Base-by-base conservation (phyloP, 1,140 invertebrate species). In the Zaprionus vittiger region DNA sequence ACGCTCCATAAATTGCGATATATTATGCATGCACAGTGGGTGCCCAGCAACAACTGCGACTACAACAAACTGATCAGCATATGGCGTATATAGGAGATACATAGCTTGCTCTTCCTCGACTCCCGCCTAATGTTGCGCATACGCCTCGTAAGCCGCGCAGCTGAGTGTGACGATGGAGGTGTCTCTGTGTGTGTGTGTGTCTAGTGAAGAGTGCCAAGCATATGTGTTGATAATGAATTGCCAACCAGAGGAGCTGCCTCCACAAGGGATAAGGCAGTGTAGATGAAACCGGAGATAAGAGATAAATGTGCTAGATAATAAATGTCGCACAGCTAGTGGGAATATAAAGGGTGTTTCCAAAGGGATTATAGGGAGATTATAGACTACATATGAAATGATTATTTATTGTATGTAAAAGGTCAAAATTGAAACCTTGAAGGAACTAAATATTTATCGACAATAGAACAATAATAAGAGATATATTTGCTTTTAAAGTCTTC, bases 1-100 rank as follows among this genome's bases (percentile, higher is more conserved):
- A 77, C 47, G 56, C 47, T 73, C 62, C 69, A 65, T 77, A 66
- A 72, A 66, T 37, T 47, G 37, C 28, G 57, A 41, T 67, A 62
- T 26, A 77, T 76, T 76, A 76, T 76, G 73, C 73, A 76, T 76
- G 73, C 68, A 44, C 73, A 63, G 38, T n/a, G 47, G 47, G 47
- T 20, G 47, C 4, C 15, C 67, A 20, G 9, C 34, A 28, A 4
- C 44, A 24, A 20, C 49, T 49, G 22, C 7, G 41, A 22, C 17
- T 57, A 63, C 63, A 73, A 67, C 70, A 77, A 79, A 75, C 61
- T 70, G 83, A 87, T 83, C 70, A 75, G 83, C 83, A 83, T 87
- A 87, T 87, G 80, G 77, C 49, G n/a, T n/a, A 41, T 15, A 6
- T 41, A 41, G 38, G 11, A 15, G 38, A 24, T 7, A 28, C 6